phyloP scores from a whole-genome alignment of 2,888 invertebrate species.

The Mythimna ferrago region DNA sequence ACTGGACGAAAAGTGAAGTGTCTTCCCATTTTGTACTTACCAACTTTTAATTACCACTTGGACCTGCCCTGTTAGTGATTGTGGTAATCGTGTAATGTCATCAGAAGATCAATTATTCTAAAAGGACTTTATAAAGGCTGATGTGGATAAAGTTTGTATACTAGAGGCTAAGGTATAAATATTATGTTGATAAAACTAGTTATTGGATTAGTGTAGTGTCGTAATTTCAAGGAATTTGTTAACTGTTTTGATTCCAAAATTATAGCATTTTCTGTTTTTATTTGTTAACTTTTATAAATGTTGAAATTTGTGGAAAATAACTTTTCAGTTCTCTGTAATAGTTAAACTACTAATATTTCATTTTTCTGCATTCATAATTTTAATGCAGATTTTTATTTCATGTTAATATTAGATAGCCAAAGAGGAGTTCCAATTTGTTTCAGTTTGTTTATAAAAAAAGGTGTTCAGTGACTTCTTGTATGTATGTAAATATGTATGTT shows the following conservation, averaged over 20 bases:
- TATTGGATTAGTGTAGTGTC: slow-evolving; percentile 23
- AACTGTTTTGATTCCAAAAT: slow-evolving; percentile 62
- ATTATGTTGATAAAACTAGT: slow-evolving; percentile 27
- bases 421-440: slow-evolving; percentile 53
- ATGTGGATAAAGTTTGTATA: slow-evolving; percentile 44
- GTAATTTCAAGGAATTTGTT: slow-evolving; percentile 59
- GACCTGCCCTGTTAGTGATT: background rate
- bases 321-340: slow-evolving; percentile 25
- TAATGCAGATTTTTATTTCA: slow-evolving; percentile 27
- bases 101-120: slow-evolving; percentile 10
- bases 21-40: slow-evolving; percentile 2
- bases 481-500: slow-evolving; percentile 68
- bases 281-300: slow-evolving; percentile 43
- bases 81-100: background rate
- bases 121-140: slow-evolving; percentile 52
- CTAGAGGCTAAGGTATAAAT: slow-evolving; percentile 55
- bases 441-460: slow-evolving; percentile 16
- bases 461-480: slow-evolving; percentile 55
- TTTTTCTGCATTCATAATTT: slow-evolving; percentile 27
- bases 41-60: slow-evolving; percentile 2
- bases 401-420: slow-evolving; percentile 54
- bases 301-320: slow-evolving; percentile 35
- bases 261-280: slow-evolving; percentile 39
- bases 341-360: slow-evolving; percentile 5
- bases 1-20: slow-evolving; percentile 14